A percentile compares a stretch with the other conserved stretches of the same genome.
Evolutionary conservation across 92 coral and sea anemone species (phyloP).

Genomic region (Zoanthus sansibaricus): DNA sequence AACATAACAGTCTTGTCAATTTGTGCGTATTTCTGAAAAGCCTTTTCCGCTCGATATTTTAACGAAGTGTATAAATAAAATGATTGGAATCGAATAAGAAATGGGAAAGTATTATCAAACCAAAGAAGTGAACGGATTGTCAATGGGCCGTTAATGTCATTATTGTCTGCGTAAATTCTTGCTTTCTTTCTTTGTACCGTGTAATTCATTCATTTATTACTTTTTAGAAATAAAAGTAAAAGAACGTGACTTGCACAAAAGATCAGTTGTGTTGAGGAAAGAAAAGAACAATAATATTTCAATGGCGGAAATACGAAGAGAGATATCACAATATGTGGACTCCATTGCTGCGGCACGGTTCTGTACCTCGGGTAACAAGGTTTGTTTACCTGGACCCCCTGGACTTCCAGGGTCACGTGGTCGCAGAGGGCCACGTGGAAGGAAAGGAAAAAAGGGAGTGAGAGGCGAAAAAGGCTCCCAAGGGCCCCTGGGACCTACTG

Average conservation of each 20-base stretch:
- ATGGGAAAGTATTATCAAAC: too few species aligned
- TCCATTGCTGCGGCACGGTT: slow-evolving; percentile 6
- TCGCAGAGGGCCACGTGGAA: slow-evolving; percentile 11
- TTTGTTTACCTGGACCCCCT: slow-evolving; percentile 20
- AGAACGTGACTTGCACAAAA: not conserved
- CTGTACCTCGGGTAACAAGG: not conserved
- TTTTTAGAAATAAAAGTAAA: not conserved
- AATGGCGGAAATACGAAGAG: not conserved
- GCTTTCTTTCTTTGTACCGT: too few species aligned
- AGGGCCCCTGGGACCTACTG: slow-evolving; percentile 7
- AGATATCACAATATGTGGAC: slow-evolving; percentile 4
- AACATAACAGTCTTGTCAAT: too few species aligned
- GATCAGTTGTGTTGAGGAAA: not conserved
- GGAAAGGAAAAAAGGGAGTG: not conserved
- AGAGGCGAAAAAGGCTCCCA: not conserved
- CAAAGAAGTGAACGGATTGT: too few species aligned
- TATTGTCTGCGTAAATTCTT: too few species aligned
- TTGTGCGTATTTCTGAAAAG: too few species aligned
- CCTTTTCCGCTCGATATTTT: too few species aligned
- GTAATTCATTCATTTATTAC: too few species aligned
- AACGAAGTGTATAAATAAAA: too few species aligned
- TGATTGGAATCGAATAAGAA: too few species aligned
- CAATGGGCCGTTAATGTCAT: too few species aligned
- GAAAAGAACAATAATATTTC: not conserved
- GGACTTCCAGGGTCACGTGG: slow-evolving; percentile 26